phyloP scores from a whole-genome alignment of 2,113 vertebrate genomes.

The Vanacampus margaritifer region DNA sequence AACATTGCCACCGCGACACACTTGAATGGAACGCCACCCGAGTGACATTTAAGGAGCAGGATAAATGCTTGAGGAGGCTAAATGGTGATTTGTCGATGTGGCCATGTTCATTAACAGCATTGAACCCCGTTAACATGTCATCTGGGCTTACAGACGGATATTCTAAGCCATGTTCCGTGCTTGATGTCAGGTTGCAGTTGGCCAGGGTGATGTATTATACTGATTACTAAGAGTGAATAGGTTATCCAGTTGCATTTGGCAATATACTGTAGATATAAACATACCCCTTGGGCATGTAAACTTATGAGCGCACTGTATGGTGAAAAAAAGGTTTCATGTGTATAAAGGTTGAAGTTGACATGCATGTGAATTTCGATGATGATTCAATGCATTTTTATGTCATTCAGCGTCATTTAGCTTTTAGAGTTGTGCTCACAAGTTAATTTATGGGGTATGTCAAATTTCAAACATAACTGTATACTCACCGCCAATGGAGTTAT shows the following conservation, averaged over 20 bases:
- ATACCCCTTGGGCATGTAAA: too few relatives aligned
- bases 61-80: constrained; percentile 48
- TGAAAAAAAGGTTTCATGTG: too few relatives aligned
- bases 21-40: background rate
- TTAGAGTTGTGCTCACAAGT: too few relatives aligned
- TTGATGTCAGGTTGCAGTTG: background rate
- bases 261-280: background rate
- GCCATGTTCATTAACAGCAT: constrained; percentile 20
- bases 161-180: background rate
- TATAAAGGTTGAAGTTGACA: too few relatives aligned
- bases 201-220: background rate
- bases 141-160: constrained; percentile 6
- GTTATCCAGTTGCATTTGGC: background rate
- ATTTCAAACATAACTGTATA: too few relatives aligned
- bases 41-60: constrained; percentile 40
- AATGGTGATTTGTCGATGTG: constrained; percentile 23
- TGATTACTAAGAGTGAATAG: background rate
- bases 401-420: too few relatives aligned
- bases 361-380: too few relatives aligned
- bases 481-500: too few relatives aligned
- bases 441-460: too few relatives aligned
- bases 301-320: too few relatives aligned
- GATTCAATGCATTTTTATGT: too few relatives aligned
- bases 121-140: constrained; percentile 42
- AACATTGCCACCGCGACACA: background rate